A percentile compares a stretch with the other conserved stretches of the same genome.
phyloP scores from a whole-genome alignment of 2,888 invertebrate genomes.

The Oxystoma pomonae region DNA sequence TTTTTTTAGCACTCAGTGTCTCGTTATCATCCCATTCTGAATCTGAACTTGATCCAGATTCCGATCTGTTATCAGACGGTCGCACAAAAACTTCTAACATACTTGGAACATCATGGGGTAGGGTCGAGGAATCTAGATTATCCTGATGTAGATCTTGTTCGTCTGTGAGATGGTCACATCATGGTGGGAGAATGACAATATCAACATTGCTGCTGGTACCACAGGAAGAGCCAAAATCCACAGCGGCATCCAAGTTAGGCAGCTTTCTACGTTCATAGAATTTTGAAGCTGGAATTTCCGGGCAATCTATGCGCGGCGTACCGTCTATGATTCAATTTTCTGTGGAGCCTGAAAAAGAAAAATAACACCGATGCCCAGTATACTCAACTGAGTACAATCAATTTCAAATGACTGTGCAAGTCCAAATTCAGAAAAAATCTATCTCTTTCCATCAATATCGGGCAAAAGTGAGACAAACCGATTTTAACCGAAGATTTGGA shows the following conservation, averaged over 20 bases:
- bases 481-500: too few relatives aligned
- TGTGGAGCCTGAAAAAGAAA: too few relatives aligned
- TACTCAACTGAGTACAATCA: too few relatives aligned
- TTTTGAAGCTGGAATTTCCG: background rate
- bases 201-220: conserved; percentile 8
- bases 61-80: conserved; percentile 1
- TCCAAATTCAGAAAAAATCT: too few relatives aligned
- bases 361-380: too few relatives aligned
- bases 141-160: conserved; percentile 4
- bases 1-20: conserved; percentile 2
- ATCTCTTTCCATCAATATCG: too few relatives aligned
- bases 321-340: too few relatives aligned
- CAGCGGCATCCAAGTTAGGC: conserved; percentile 7
- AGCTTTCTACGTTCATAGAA: background rate
- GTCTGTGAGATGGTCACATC: conserved; percentile 7
- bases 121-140: conserved; percentile 1
- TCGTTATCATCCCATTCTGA: conserved; percentile 1
- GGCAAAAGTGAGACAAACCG: too few relatives aligned
- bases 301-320: too few relatives aligned
- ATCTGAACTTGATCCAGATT: background rate
- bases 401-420: too few relatives aligned
- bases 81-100: conserved; percentile 5
- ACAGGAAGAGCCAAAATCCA: conserved; percentile 3
- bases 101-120: conserved; percentile 3
- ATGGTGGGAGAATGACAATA: conserved; percentile 12